Evolutionary conservation across 2,797 vertebrate species (phyloP), one percentile per base, ranked within the genome.

Genomic region (Cyprinodon diabolis): DNA sequence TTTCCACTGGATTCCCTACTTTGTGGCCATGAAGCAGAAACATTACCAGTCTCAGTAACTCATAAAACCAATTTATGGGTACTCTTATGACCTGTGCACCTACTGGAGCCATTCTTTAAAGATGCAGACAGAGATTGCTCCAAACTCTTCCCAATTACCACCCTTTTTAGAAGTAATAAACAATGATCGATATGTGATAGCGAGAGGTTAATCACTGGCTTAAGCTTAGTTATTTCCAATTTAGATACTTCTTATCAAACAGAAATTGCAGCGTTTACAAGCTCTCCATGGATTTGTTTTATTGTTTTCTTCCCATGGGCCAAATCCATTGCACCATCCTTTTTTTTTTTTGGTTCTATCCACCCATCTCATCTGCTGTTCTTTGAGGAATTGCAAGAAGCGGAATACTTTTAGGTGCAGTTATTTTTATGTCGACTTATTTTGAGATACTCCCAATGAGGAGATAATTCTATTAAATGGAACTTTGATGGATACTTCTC

Each of bases 61-160:
- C 92, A 94, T 94, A 94, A 94, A 94, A 83, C 77, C 80, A 91
- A 94, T 95, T 95, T 95, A 95, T 87, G 94, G 93, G 91, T 84
- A 89, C 92, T 93, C 92, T 93, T 93, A 94, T 89, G 88, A 86
- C 79, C 90, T 76, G 63, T 89, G 82, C 90, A 89, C 92, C 91
- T 94, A 92, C 87, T 85, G 84, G 90, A 93, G 90, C 91, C 86
- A 35, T 87, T 86, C 87, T 88, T 87, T 92, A 93, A 92, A 91
- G 92, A 92, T 91, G 90, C 86, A 92, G 91, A 90, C 91, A 86
- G 89, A 92, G 92, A 93, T 90, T 91, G 90, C 77, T 88, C 87
- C 84, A 85, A 93, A 90, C 88, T 69, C 81, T 70, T 76, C 76
- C 84, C 90, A 90, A 91, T 93, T 93, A 91, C 87, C 86, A 79